Evolutionary conservation across 2,888 invertebrate species (phyloP).

Genomic region (Tetranychus piercei): DNA sequence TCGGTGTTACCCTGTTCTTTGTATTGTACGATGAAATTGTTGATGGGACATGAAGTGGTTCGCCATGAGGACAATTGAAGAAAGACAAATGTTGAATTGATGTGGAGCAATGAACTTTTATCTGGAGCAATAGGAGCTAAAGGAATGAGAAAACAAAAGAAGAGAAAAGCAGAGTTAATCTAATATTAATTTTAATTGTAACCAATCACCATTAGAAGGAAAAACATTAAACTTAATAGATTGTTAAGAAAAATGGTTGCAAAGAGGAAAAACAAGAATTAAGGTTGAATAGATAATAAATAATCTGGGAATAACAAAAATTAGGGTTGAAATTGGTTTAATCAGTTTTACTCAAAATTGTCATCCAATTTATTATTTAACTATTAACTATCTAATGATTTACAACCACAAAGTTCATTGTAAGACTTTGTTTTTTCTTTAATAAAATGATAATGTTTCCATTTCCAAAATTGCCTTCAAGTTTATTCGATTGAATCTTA

Average conservation of each 20-base stretch:
- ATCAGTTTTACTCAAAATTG: neutral
- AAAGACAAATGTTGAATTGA: conserved; percentile 10
- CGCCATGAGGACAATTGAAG: conserved; percentile 10
- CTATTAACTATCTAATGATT: neutral
- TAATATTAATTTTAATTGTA: conserved; percentile 1
- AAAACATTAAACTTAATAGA: neutral
- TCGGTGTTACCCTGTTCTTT: conserved; percentile 7
- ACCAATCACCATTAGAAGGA: neutral
- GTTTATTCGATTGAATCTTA: too few species aligned
- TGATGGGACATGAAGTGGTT: conserved; percentile 12
- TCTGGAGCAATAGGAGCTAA: conserved; percentile 16
- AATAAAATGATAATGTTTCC: too few species aligned
- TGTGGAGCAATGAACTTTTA: conserved; percentile 11
- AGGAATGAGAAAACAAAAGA: neutral
- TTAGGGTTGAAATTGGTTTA: neutral
- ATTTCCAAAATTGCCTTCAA: too few species aligned
- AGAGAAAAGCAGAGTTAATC: neutral
- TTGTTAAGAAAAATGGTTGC: neutral
- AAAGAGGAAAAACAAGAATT: neutral
- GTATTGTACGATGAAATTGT: conserved; percentile 11
- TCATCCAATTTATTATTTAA: neutral
- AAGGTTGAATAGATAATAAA: neutral
- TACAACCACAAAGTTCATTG: too few species aligned
- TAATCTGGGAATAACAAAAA: neutral
- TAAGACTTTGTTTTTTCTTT: too few species aligned